Base-by-base conservation (phyloP, 2,113 vertebrate genomes). In the Trichomycterus rosablanca region DNA sequence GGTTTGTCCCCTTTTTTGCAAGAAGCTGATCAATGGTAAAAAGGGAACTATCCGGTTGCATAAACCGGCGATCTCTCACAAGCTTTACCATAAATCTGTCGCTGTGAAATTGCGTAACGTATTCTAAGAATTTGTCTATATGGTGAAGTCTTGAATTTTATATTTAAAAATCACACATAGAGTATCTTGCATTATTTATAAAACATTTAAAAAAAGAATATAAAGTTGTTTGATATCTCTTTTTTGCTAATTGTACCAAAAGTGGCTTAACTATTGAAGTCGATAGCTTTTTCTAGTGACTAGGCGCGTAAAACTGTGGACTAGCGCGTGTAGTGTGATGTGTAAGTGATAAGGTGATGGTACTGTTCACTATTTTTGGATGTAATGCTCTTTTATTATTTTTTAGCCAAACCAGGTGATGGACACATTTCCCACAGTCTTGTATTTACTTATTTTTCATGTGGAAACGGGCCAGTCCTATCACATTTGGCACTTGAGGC, bases 211-310 rank as follows among this genome's bases (percentile, higher is more conserved):
- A 75, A 78, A 69, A 79, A 87, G 30, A 60, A 70, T 76, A 73
- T 81, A 86, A 80, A 83, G 80, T 83, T 87, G 89, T 93, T 94
- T 94, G 91, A 93, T 94, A 90, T 90, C 89, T 84, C 76, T 84
- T 76, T 85, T 76, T 92, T 93, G 94, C 92, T 93, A 93, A 92
- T 86, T 93, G 94, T 94, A 94, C 93, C 94, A 88, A 93, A 95
- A 97, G 94, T 97, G 94, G 94, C 94, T 97, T 97, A 87, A 94
- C 88, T 92, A 90, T 91, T 84, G 84, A 87, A 71, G 80, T 86
- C 72, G 65, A 84, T 85, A 87, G 86, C 85, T 89, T 88, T 82
- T 83, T 84, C 80, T 87, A 79, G 87, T 88, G 79, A 83, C 78
- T 88, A 86, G 84, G 83, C 82, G 74, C 79, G 76, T 86, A 78